Evolutionary conservation across 2,113 vertebrate genomes (phyloP), one percentile per base, ranked within the genome.

Genomic region (Hippocampus abdominalis): DNA sequence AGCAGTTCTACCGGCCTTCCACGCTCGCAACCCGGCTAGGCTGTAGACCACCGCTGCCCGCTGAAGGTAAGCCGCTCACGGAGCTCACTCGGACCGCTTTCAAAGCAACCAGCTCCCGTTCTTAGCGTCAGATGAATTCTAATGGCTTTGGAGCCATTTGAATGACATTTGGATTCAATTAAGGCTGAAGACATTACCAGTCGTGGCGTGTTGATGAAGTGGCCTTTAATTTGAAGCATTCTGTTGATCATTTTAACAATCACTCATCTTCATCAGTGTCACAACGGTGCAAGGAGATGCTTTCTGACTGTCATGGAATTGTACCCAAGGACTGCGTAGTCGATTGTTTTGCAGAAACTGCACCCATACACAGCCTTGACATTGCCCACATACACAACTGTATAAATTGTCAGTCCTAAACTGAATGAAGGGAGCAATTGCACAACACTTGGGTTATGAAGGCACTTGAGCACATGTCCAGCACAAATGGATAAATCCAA

Each of bases 51-150:
- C 87, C 56, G 86, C 84, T 84, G 76, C 84, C 87, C 86, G 88
- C 78, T 83, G 88, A 87, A 89, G 91, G 91, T 93, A 93, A 91
- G 91, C 59, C 54, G 70, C 59, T 73, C 80, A 70, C 82, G 72
- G 77, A 82, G 76, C 77, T 71, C 71, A 51, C 62, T 11, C 8
- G 1, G 21, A 32, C 36, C 20, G 21, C 21, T 46, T 40, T 9
- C 63, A 42, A 46, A 15, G 54, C 66, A 46, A 36, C 75, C 11
- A 1, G 64, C 72, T 49, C 18, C 18, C 46, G 16, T 48, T 16
- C 15, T 48, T 15, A 5, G 46, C 46, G 4, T 48, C 46, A 51
- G 20, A 51, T 8, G 18, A 51, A 51, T 51, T 51, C 8, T 7
- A n/a, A 69, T 13, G 48, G 29, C 21, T 36, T 13, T 62, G 8